Evolutionary conservation across 2,113 vertebrate species (phyloP), one percentile per base, ranked within the genome.

Genomic region (Pimephales promelas): DNA sequence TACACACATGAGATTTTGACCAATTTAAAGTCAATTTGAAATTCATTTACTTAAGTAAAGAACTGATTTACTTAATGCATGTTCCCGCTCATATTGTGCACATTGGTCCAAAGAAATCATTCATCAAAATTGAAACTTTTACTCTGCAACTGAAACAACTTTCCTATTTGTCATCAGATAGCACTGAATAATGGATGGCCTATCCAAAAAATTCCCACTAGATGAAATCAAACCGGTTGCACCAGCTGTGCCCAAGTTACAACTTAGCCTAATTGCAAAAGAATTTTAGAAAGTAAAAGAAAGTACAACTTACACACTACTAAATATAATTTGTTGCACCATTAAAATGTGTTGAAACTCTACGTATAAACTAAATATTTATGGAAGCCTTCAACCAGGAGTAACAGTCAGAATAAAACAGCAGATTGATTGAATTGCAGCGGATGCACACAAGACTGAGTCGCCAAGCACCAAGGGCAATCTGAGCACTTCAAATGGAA

Each of bases 11-110:
- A 9, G 3, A 20, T 45, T 61, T 47, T 10, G 14, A 45, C 14
- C 26, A 74, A 28, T 22, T 79, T 64, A 26, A 79, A 64, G 77
- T 79, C 77, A 49, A 79, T 20, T 49, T 79, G 59, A 79, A 79
- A 79, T 47, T 57, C n/a, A 59, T 78, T 61, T 59, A 59, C 7
- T 22, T 47, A 47, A 47, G 11, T 47, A 47, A 47, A 47, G 11
- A 47, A 11, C 4, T 47, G 45, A 47, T 47, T 47, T 76, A 10
- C 72, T 45, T 45, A 24, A 74, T 52, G 47, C 24, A 54, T 24
- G 26, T 75, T 52, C 9, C 49, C 34, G 18, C 20, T 75, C 2
- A 74, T 74, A 31, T 10, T 20, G 13, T 34, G 64, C 31, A 40
- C 36, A 22, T 40, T 70, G n/a, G n/a, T 13, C 59, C 59, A 28